Conservation (phyloP, 2,888 invertebrate species). For the Heterodera filipjevi region DNA sequence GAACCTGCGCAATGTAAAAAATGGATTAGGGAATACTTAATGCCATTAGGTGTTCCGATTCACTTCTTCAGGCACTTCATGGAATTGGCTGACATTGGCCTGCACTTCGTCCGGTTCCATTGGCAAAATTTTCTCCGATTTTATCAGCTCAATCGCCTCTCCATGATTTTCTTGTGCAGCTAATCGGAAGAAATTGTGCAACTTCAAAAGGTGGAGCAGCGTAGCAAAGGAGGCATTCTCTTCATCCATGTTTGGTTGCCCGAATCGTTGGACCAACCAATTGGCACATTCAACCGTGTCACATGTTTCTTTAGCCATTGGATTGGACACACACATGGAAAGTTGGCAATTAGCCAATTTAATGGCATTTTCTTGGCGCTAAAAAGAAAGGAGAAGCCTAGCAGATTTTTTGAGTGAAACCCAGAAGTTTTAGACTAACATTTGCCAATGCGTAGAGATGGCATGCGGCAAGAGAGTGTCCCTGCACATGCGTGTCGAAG, state of each 20-base stretch:
- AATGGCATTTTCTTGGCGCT: constrained; percentile 48
- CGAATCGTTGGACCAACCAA: constrained; percentile 25
- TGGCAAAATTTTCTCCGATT: constrained; percentile 36
- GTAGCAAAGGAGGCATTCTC: constrained; percentile 39
- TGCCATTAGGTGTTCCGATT: constrained; percentile 30
- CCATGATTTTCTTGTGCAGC: constrained; percentile 37
- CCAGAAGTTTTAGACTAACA: constrained; percentile 28
- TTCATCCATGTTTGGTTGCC: constrained; percentile 14
- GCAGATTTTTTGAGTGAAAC: background rate
- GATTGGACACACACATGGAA: constrained; percentile 40
- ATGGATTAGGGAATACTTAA: constrained; percentile 35
- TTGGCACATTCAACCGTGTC: constrained; percentile 40
- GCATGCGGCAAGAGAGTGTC: constrained; percentile 49
- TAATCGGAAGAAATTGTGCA: constrained; percentile 49
- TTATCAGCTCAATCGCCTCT: constrained; percentile 34
- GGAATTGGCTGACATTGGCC: constrained; percentile 42
- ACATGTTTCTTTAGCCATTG: constrained; percentile 40
- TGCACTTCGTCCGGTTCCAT: constrained; percentile 39
- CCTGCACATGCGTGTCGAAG: constrained; percentile 53
- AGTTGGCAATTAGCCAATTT: constrained; percentile 41
- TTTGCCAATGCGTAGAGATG: constrained; percentile 42
- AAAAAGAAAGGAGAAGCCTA: constrained; percentile 24
- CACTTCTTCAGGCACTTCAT: constrained; percentile 42
- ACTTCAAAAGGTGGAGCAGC: constrained; percentile 48
- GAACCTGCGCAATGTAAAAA: constrained; percentile 43